Evolutionary conservation across 2,888 invertebrate species (phyloP).

Genomic region (Cheilosia scutellata): DNA sequence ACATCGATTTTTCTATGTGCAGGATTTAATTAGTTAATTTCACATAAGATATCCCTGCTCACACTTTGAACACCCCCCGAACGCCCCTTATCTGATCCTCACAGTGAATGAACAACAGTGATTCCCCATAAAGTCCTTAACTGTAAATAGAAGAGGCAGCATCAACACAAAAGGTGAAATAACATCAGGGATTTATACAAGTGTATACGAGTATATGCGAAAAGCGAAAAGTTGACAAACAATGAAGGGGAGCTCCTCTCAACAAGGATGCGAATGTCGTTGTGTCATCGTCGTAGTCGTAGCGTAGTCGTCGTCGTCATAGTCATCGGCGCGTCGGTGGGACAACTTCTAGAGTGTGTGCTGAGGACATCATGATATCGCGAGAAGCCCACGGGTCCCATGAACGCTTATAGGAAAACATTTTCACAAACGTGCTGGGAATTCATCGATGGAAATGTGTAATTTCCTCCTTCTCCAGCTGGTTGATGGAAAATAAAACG

Average conservation of each 20-base stretch:
- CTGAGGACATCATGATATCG: slow-evolving; percentile 63
- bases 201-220: slow-evolving; percentile 11
- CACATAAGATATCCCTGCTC: slow-evolving; percentile 10
- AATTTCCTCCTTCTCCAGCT: slow-evolving; percentile 46
- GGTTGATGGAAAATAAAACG: slow-evolving; percentile 58
- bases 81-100: slow-evolving; percentile 67
- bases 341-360: slow-evolving; percentile 27
- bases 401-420: slow-evolving; percentile 74
- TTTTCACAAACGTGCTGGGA: slow-evolving; percentile 74
- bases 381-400: slow-evolving; percentile 71
- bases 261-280: slow-evolving; percentile 27
- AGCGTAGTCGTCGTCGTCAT: slow-evolving; percentile 9
- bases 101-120: slow-evolving; percentile 72
- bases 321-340: slow-evolving; percentile 5
- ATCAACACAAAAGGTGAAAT: slow-evolving; percentile 69
- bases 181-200: slow-evolving; percentile 66
- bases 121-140: slow-evolving; percentile 73
- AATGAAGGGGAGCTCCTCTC: slow-evolving; percentile 44
- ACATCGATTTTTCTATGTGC: slow-evolving; percentile 21
- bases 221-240: slow-evolving; percentile 63
- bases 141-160: slow-evolving; percentile 69
- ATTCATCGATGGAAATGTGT: slow-evolving; percentile 73
- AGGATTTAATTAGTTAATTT: slow-evolving; percentile 69
- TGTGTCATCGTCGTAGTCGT: slow-evolving; percentile 3
- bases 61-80: slow-evolving; percentile 25